Base-by-base conservation (phyloP, 2,113 vertebrate genomes). In the Microcebus griseorufus region DNA sequence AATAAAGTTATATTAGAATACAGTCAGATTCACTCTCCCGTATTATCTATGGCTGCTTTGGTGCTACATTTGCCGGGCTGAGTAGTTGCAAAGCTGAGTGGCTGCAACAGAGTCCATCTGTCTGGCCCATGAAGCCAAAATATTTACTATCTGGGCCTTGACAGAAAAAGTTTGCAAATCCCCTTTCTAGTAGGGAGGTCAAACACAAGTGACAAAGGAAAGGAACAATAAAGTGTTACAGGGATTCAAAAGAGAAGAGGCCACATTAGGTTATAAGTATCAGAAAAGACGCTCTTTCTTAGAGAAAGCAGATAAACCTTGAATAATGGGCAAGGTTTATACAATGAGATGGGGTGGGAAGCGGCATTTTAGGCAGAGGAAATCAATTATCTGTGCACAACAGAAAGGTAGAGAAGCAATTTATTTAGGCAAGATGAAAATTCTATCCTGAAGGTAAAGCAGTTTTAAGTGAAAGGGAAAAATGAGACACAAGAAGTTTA, bases 1-100 rank as follows among this genome's bases (percentile, higher is more conserved):
- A 83, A 84, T 79, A 78, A 97, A 93, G 42, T 75, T 93, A 69
- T 86, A 79, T 70, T 83, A 88, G 82, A 93, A 81, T 75, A 86
- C 1, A 87, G 64, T 48, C 64, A 94, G 3, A 62, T 23, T 69
- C 25, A 78, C 55, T 84, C 55, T 67, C 81, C n/a, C 29, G 12
- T 27, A 62, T 42, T 60, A 42, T 23, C 86, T 69, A 37, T 27
- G 37, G 45, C 51, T 93, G 42, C 6, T 75, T 96, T 93, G 76
- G 64, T 42, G 60, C 76, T 92, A 73, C 17, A 72, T 58, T 58
- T 32, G 53, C 69, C 85, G 39, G 93, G 53, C 25, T 94, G 84
- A 92, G 51, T 53, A 45, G 70, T 45, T 37, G 39, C 37, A 79
- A 20, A 86, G 20, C 62, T 93, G 69, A 89, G 51, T 55, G 58